Percentiles rank a stretch among this genome's conserved stretches.
phyloP scores from a whole-genome alignment of 2,888 invertebrate genomes.

The Campopleginae sp. region DNA sequence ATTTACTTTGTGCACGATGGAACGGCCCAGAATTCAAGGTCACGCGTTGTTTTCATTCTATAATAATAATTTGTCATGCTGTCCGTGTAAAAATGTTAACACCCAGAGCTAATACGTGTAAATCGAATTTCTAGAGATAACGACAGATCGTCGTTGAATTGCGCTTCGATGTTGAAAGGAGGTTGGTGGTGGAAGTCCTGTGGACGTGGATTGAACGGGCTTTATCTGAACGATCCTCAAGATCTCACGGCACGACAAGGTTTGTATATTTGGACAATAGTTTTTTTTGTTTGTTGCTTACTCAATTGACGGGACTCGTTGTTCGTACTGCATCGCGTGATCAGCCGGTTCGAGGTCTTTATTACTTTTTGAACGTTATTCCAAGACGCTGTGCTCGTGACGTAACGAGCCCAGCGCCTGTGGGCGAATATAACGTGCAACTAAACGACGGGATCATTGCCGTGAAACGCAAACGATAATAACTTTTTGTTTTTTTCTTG shows the following conservation, averaged over 20 bases:
- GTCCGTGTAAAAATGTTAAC: neutral
- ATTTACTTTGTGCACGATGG: too few relatives aligned
- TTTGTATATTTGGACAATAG: conserved; percentile 76
- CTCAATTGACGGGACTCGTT: neutral
- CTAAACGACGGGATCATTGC: neutral
- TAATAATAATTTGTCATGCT: too few relatives aligned
- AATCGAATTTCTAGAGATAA: conserved; percentile 89
- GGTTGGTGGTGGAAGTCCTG: conserved; percentile 99
- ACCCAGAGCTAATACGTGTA: neutral
- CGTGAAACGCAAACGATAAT: neutral
- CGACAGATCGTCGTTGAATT: conserved; percentile 95
- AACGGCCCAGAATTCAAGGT: too few relatives aligned
- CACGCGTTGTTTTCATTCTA: too few relatives aligned
- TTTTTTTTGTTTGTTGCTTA: neutral
- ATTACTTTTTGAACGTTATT: neutral
- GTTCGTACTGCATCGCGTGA: neutral
- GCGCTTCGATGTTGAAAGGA: conserved; percentile 96
- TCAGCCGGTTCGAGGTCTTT: neutral
- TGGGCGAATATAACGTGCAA: neutral
- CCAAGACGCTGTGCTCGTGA: neutral
- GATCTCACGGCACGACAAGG: conserved; percentile 96
- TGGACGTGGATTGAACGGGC: conserved; percentile 94
- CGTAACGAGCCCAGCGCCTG: neutral
- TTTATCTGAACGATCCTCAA: conserved; percentile 95
- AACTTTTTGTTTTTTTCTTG: neutral